A percentile compares a stretch with the other conserved stretches of the same genome.
These are phyloP conservation scores for Meteorus sp. DNA, from an alignment of 1,140 invertebrate species.

Conservation along the genomic window DNA sequence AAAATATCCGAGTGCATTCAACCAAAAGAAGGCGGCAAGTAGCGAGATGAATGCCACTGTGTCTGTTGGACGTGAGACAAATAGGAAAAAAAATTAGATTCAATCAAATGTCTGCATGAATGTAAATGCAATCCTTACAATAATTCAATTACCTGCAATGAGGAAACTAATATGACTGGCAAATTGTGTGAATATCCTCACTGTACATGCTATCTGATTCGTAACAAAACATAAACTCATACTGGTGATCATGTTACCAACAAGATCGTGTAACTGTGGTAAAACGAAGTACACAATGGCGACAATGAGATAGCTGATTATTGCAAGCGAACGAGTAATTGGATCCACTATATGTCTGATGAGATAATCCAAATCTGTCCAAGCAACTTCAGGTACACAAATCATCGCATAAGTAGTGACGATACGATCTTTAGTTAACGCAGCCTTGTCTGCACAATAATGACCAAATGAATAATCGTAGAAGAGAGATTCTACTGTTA, in stretches of 20 bases:
- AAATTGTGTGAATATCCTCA: slow-evolving; percentile 77
- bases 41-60: slow-evolving; percentile 72
- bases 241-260: slow-evolving; percentile 82
- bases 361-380: slow-evolving; percentile 72
- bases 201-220: slow-evolving; percentile 74
- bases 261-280: slow-evolving; percentile 78
- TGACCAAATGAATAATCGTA: slow-evolving; percentile 73
- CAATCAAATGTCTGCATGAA: neutral
- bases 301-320: slow-evolving; percentile 71
- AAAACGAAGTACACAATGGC: slow-evolving; percentile 82
- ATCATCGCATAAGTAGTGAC: slow-evolving; percentile 70
- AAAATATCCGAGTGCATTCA: slow-evolving; percentile 81
- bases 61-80: slow-evolving; percentile 73
- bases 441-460: slow-evolving; percentile 79
- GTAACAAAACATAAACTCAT: slow-evolving; percentile 75
- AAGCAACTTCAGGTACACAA: slow-evolving; percentile 71
- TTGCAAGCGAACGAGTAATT: slow-evolving; percentile 71
- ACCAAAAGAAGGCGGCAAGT: slow-evolving; percentile 80
- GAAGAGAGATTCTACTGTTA: slow-evolving; percentile 53
- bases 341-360: slow-evolving; percentile 76
- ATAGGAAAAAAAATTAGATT: slow-evolving; percentile 8
- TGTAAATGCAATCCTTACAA: slow-evolving; percentile 4
- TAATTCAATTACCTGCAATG: slow-evolving; percentile 64
- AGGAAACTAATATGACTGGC: slow-evolving; percentile 78
- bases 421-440: slow-evolving; percentile 44